Evolutionary conservation across 2,113 vertebrate genomes (phyloP), one percentile per base, ranked within the genome.

Genomic region (Chloroceryle aenea): DNA sequence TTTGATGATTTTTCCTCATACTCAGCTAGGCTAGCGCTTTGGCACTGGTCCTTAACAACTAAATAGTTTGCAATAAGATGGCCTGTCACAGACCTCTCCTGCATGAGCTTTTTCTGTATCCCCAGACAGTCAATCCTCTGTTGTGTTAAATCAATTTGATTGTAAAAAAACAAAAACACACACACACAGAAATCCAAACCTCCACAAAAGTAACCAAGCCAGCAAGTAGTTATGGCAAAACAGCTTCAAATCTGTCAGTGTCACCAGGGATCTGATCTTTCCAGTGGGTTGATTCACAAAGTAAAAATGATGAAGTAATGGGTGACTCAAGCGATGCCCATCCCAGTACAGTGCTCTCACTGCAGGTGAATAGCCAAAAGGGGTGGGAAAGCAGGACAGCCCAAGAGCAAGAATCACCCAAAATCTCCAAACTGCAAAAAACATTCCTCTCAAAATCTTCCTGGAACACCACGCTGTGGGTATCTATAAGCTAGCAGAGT

Each of bases 1-100:
- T 68, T 23, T 93, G 85, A 95, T 92, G 91, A 72, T 47, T 96
- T 93, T 88, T 76, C 91, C 93, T 93, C 75, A 43, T 64, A 75
- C 75, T 69, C 55, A 50, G 26, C 27, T 17, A 62, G 45, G 29
- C 6, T 22, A 61, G 66, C 23, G 14, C 53, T 84, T 62, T 89
- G 83, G 75, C 87, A 53, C 10, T 20, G 20, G 22, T 47, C 63
- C 71, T 92, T 74, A 53, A 29, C 78, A 36, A 25, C 61, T 50
- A 53, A 63, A 47, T 22, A 42, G 14, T 87, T 34, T 71, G 47
- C 66, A 77, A 9, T 58, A 22, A 63, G 64, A 36, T 10, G 69
- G 87, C 12, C 56, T 67, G 38, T 62, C 68, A 66, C 55, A 52
- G 67, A 42, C 20, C n/a, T 59, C 32, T 68, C 50, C 87, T 64